Conservation (phyloP, 2,113 vertebrate species). For the Bucco capensis region DNA sequence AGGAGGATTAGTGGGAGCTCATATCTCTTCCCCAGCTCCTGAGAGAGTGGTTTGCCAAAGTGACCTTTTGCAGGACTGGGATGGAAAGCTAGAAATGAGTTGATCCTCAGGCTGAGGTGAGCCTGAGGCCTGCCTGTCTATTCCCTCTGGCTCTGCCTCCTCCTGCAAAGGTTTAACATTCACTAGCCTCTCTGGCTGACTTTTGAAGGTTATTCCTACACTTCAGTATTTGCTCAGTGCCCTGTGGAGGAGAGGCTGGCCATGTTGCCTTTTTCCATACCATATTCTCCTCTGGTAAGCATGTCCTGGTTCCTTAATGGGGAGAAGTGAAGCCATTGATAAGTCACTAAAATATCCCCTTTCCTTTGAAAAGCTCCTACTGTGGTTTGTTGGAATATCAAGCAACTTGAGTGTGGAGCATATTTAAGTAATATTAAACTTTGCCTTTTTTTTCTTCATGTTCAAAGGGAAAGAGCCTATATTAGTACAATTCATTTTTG, state of each 20-base stretch:
- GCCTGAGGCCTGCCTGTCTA: not conserved
- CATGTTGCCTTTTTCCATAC: accelerated
- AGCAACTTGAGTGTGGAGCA: not conserved
- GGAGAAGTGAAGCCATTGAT: not conserved
- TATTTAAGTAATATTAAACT: conserved; percentile 46
- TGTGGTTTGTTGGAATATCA: not conserved
- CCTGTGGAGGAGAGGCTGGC: not conserved
- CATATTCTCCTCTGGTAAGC: not conserved
- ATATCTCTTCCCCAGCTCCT: not conserved
- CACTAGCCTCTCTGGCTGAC: not conserved
- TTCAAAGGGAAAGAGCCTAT: conserved; percentile 28
- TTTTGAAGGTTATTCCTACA: not conserved
- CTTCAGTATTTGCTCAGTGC: not conserved
- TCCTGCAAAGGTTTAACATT: not conserved
- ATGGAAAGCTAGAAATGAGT: no score
- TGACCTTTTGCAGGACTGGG: not conserved
- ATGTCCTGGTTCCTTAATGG: not conserved
- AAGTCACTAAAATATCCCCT: conserved; percentile 3
- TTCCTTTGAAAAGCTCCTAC: not conserved
- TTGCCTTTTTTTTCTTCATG: not conserved
- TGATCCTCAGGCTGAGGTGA: not conserved
- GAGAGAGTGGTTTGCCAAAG: conserved; percentile 15
- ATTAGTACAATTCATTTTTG: not conserved
- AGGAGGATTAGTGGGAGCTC: conserved; percentile 24
- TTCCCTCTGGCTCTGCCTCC: accelerated